phyloP scores from a whole-genome alignment of 2,113 vertebrate species.

The Lasiurus borealis region DNA sequence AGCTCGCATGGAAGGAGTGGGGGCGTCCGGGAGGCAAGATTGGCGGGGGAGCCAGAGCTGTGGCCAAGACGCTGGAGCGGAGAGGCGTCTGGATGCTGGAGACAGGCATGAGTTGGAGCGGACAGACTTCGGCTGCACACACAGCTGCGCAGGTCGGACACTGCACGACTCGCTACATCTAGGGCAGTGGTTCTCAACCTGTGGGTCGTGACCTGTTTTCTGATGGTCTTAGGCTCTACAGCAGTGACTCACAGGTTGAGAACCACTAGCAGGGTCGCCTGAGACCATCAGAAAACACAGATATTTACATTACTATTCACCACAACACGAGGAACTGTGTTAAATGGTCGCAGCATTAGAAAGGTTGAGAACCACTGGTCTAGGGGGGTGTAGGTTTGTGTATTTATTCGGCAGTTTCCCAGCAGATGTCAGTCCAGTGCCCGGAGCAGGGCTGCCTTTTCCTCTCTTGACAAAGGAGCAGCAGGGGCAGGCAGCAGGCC shows the following conservation, averaged over 20 bases:
- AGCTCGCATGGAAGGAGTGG: not conserved
- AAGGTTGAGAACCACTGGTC: no score
- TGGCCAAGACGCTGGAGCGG: not conserved
- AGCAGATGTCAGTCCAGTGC: constrained; percentile 65
- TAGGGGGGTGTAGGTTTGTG: not conserved
- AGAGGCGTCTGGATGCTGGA: not conserved
- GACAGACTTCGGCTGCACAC: not conserved
- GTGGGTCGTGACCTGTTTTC: no score
- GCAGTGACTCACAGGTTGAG: no score
- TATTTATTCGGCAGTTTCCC: not conserved
- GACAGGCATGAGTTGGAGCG: not conserved
- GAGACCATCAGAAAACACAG: no score
- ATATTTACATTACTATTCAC: no score
- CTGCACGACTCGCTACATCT: not conserved
- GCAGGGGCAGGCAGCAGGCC: not conserved
- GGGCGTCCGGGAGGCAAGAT: no score
- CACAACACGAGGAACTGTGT: no score
- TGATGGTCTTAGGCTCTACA: no score
- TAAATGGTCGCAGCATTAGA: no score
- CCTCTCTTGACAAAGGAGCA: not conserved
- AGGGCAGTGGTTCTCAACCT: no score
- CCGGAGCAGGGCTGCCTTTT: not conserved
- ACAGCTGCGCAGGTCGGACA: not conserved
- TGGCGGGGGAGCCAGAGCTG: not conserved
- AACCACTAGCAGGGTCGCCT: no score